A percentile compares a stretch with the other conserved stretches of the same genome.
phyloP scores from a whole-genome alignment of 2,113 vertebrate species.

The Lathamus discolor region DNA sequence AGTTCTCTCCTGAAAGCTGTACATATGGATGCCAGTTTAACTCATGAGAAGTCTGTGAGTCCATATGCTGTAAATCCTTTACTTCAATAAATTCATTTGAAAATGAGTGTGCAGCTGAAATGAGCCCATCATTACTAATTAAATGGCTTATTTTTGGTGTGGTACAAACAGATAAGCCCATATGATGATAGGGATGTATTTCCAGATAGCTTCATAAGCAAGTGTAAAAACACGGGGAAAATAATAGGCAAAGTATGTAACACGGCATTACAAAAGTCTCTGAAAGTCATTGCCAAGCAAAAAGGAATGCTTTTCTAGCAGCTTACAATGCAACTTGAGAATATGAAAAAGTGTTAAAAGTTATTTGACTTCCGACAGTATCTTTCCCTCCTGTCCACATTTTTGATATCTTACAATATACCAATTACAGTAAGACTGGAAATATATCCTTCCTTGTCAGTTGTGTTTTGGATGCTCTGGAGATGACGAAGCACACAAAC shows the following conservation, averaged over 20 bases:
- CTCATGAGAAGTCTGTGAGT: conserved; percentile 70
- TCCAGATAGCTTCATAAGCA: background rate
- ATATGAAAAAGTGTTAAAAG: background rate
- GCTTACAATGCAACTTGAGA: background rate
- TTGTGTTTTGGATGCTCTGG: background rate
- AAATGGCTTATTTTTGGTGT: conserved; percentile 16
- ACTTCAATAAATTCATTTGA: conserved; percentile 80
- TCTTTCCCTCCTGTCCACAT: background rate
- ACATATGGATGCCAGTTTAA: conserved; percentile 76
- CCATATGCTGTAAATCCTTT: conserved; percentile 79
- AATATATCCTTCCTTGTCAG: conserved; percentile 13
- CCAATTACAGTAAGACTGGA: background rate
- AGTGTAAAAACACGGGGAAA: background rate
- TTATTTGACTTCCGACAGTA: background rate
- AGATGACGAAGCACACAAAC: background rate
- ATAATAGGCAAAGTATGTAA: background rate
- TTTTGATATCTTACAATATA: background rate
- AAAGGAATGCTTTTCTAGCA: background rate
- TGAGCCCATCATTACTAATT: conserved; percentile 31
- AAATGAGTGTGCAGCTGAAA: conserved; percentile 64
- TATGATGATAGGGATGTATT: background rate
- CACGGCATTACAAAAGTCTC: background rate
- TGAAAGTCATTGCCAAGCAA: background rate
- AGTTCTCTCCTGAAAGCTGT: conserved; percentile 76
- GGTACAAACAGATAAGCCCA: background rate